Evolutionary conservation across 2,888 invertebrate species (phyloP), one percentile per base, ranked within the genome.

Genomic region (Mythimna vitellina): DNA sequence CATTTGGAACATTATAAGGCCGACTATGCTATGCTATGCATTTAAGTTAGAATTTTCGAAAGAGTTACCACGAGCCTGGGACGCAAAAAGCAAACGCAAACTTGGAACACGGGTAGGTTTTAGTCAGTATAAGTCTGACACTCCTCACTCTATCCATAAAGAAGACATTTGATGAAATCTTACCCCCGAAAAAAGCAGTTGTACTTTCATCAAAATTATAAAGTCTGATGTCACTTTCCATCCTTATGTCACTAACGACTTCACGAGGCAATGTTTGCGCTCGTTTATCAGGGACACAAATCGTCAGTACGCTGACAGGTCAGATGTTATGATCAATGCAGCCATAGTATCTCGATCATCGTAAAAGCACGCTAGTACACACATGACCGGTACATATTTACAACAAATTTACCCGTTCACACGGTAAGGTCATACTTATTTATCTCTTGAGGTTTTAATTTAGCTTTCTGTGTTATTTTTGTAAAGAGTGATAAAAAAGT

Each of bases 291-390:
- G 64, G 49, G n/a, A 60, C 12, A 56, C 49, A 32, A 56, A 51
- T 8, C 57, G 46, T 46, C 38, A 60, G 22, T 38, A 56, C 35
- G 65, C 62, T 22, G 57, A 62, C 66, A 70, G 82, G 80, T 80
- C 77, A 85, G 32, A 68, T 67, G 58, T 78, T 80, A 70, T 53
- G 65, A 71, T 74, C 76, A 70, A 73, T 72, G 65, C 70, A 71
- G 25, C n/a, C 42, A 66, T 62, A 58, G 63, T 68, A 84, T 84
- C 76, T 49, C 65, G 67, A 76, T 82, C 65, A 65, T 66, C 54
- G 51, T 73, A 73, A 70, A 69, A 73, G 22, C 80, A 82, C 73
- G 72, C 70, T 58, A 58, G 64, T 32, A 56, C n/a, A 70, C 74
- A 75, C 73, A 84, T 84, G 73, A 68, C 63, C 60, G 32, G 57